These are phyloP conservation scores for Clunio marinus DNA, from an alignment of 2,888 invertebrate species.

Conservation along the genomic window DNA sequence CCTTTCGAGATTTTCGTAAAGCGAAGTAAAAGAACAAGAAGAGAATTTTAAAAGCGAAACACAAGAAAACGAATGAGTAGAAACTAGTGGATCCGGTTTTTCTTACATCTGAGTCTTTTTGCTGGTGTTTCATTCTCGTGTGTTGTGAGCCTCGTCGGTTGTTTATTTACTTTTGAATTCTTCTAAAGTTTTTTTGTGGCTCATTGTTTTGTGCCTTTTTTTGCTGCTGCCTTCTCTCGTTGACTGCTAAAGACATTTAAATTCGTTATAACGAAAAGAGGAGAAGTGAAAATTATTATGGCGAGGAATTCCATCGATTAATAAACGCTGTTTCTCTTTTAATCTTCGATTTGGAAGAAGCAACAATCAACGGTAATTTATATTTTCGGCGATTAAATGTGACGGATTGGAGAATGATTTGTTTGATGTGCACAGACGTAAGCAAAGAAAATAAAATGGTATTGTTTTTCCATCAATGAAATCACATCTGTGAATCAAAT, in stretches of 20 bases:
- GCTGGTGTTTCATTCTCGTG: conserved; percentile 23
- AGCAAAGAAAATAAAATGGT: background rate
- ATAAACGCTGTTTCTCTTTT: background rate
- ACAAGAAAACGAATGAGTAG: conserved; percentile 28
- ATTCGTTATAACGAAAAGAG: background rate
- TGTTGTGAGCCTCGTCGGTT: conserved; percentile 32
- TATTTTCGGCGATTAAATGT: conserved; percentile 23
- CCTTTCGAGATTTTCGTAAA: conserved; percentile 19
- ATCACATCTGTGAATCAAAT: background rate
- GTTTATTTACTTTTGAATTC: conserved; percentile 33
- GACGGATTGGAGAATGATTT: conserved; percentile 28
- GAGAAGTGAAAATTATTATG: background rate
- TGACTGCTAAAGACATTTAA: background rate
- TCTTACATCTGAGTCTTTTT: conserved; percentile 17
- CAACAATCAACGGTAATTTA: conserved; percentile 24
- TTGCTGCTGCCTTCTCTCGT: background rate
- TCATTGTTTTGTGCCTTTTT: conserved; percentile 11
- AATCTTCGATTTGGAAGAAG: background rate
- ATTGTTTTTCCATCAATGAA: background rate
- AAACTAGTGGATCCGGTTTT: conserved; percentile 37
- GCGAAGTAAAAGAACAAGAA: background rate
- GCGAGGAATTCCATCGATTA: background rate
- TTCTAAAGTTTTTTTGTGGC: conserved; percentile 1
- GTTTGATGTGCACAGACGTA: conserved; percentile 34
- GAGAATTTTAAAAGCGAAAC: conserved; percentile 19